Evolutionary conservation across 1,140 invertebrate genomes (phyloP), one percentile per base, ranked within the genome.

Genomic region (Oryctes rhinoceros): DNA sequence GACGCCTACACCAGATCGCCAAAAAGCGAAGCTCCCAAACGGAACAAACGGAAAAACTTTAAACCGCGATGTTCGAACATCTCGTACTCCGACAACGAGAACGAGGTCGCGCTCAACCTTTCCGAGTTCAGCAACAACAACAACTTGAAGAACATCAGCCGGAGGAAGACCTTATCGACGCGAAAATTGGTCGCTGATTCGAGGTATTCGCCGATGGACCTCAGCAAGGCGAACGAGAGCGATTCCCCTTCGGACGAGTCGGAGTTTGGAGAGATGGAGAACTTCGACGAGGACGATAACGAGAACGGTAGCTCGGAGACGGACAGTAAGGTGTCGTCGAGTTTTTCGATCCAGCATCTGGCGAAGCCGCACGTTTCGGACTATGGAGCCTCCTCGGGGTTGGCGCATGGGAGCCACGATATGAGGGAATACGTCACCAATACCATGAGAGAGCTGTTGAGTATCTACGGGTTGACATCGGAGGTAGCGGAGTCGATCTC

Each of bases 391-490:
- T 39, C 65, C 47, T 39, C 79, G 20, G 75, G 80, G 0, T 83
- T 81, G 49, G 81, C 81, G 53, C 82, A 84, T 44, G 84, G 85
- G 71, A 81, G 85, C n/a, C 82, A 78, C 20, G 87, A 88, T 59
- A 87, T 94, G 86, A 90, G 91, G 81, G 93, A 94, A 84, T 94
- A 93, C 86, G 93, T 93, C 5, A 92, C 94, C 88, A 92, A 91
- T 78, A 94, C 93, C 3, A 94, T 94, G 93, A 92, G 93, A 81
- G 93, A 94, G 86, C 86, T 94, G 47, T 87, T 94, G 18, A 91
- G 92, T 15, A 92, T 94, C 82, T 94, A 94, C 84, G 93, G 93
- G 47, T 86, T 93, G 74, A 90, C 91, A 30, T 91, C 91, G 1
- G 91, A 91, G 86, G 90, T 91, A 1, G 90, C 90, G 49, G 91